Evolutionary conservation across 2,797 vertebrate genomes (phyloP), one percentile per base, ranked within the genome.

Genomic region (Sebastes alutus): DNA sequence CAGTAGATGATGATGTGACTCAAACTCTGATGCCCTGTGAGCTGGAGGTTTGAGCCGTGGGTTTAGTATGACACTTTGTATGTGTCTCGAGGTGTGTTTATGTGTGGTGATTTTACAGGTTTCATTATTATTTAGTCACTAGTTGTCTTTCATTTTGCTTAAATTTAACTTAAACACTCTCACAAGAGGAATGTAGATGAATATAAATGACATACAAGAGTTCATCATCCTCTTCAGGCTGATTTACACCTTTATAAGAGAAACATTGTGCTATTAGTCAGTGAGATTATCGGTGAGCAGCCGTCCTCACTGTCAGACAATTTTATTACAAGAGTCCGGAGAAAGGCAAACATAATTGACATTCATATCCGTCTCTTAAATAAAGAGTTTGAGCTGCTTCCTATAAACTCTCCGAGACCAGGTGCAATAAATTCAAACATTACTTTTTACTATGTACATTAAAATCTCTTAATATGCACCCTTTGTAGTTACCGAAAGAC

Each of bases 1-100:
- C 23, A 52, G 27, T 18, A 20, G 62, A 89, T 55, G 77, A 81
- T 65, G 79, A 81, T 65, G 79, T 38, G 72, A 22, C 46, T 75
- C 66, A 14, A 25, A 64, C 32, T 72, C 62, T 38, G 49, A n/a
- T 52, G 38, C n/a, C 42, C 46, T 42, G 22, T 58, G 5, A 29
- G 49, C 20, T 59, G 27, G 1, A 75, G 11, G 25, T 67, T 10
- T 56, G 5, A 63, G 10, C 68, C 7, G 18, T 14, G 13, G 25
- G 9, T 46, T 8, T 63, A 38, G 20, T 7, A 18, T 3, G 12
- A 63, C 46, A 7, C 68, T 71, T 27, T 4, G 14, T 16, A 12
- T 2, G 18, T 69, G 16, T 62, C 16, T 66, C 3, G 3, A 30
- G 5, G 6, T 18, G 27, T 52, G 27, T 52, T 2, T 3, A 23